Conservation (phyloP, 2,797 vertebrate genomes). For the Catharus ustulatus region DNA sequence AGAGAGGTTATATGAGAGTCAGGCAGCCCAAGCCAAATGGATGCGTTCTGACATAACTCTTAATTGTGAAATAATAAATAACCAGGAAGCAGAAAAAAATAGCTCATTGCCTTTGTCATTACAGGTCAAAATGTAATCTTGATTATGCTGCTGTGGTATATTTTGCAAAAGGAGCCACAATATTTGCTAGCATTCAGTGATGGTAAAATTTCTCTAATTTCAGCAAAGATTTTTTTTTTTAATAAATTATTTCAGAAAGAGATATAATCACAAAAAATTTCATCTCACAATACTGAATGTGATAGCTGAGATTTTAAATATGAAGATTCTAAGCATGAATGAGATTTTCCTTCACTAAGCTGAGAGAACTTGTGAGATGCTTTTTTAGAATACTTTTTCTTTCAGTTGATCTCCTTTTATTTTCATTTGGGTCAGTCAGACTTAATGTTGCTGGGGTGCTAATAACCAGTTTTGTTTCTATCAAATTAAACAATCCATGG, state of each 20-base stretch:
- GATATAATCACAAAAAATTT: not conserved
- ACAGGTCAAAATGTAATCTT: not conserved
- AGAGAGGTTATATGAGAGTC: not conserved
- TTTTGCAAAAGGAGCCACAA: not conserved
- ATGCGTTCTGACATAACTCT: not conserved
- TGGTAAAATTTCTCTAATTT: not conserved
- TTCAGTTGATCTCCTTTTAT: not conserved
- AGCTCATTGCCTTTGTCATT: not conserved
- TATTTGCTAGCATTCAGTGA: not conserved
- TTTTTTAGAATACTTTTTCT: not conserved
- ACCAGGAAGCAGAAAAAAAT: not conserved
- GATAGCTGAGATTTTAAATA: not conserved
- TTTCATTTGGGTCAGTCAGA: not conserved
- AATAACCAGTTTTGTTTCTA: not conserved
- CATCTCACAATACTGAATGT: not conserved
- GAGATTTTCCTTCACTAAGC: not conserved
- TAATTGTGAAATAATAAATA: not conserved
- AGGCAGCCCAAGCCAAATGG: not conserved
- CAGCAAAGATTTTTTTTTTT: not conserved
- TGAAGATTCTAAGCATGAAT: not conserved
- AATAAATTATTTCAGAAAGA: not conserved
- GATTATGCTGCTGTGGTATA: not conserved
- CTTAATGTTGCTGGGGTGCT: not conserved
- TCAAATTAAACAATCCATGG: not conserved
- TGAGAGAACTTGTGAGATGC: not conserved